Conservation (phyloP, 2,113 vertebrate genomes). For the Poecile atricapillus region DNA sequence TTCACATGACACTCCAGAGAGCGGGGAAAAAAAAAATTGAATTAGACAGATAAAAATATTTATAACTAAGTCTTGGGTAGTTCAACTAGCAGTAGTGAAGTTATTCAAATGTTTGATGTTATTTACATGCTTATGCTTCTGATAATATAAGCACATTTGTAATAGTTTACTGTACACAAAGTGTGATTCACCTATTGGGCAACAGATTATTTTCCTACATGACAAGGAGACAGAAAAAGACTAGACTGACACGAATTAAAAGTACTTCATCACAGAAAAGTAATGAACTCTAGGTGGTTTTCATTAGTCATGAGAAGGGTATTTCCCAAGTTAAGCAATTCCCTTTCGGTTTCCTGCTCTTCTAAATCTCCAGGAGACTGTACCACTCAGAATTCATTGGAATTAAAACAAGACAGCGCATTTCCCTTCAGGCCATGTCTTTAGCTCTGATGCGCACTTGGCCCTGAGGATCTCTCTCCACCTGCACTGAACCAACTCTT, state of each 20-base stretch:
- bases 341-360: background rate
- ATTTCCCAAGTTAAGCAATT: background rate
- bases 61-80: background rate
- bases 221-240: background rate
- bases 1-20: background rate
- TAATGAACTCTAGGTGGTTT: background rate
- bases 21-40: accelerated
- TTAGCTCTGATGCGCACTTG: background rate
- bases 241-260: background rate
- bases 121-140: background rate
- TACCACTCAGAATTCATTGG: background rate
- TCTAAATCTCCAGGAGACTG: background rate
- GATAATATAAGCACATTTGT: background rate
- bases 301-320: background rate
- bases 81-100: background rate
- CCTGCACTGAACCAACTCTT: background rate
- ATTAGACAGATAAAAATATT: background rate
- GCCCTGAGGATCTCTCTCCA: background rate
- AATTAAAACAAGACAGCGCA: background rate
- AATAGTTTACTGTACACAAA: background rate
- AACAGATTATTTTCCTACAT: background rate
- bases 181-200: background rate
- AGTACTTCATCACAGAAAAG: background rate
- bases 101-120: background rate
- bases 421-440: background rate